Conservation (phyloP, 2,113 vertebrate genomes). For the Corapipo altera region DNA sequence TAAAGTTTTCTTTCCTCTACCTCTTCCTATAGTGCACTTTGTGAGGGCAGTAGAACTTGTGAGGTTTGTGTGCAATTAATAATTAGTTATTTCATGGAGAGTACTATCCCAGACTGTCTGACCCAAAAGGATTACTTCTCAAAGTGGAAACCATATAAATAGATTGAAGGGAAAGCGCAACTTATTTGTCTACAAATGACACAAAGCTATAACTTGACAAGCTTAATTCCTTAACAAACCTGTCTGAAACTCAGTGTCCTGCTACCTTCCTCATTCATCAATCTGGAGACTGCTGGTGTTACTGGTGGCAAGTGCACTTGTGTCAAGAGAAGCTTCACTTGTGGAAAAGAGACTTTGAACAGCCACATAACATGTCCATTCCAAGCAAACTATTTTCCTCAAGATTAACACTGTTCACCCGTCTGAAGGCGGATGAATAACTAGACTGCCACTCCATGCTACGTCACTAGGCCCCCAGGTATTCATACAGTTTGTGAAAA, state of each 20-base stretch:
- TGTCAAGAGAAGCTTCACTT: neutral
- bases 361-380: neutral
- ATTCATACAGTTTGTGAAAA: neutral
- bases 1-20: neutral
- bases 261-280: neutral
- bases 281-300: neutral
- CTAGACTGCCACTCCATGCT: neutral
- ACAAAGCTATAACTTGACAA: neutral
- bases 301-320: neutral
- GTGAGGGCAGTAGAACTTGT: neutral
- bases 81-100: neutral
- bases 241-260: neutral
- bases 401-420: fast-evolving
- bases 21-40: neutral
- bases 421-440: neutral
- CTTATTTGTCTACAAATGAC: neutral
- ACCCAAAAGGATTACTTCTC: neutral
- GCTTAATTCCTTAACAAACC: neutral
- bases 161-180: neutral
- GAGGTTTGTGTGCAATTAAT: neutral
- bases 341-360: neutral
- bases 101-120: neutral
- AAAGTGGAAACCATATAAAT: neutral
- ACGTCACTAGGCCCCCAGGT: neutral
- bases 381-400: neutral